Conservation (phyloP, 92 coral and sea anemone genomes). For the Epizoanthus rinbou region DNA sequence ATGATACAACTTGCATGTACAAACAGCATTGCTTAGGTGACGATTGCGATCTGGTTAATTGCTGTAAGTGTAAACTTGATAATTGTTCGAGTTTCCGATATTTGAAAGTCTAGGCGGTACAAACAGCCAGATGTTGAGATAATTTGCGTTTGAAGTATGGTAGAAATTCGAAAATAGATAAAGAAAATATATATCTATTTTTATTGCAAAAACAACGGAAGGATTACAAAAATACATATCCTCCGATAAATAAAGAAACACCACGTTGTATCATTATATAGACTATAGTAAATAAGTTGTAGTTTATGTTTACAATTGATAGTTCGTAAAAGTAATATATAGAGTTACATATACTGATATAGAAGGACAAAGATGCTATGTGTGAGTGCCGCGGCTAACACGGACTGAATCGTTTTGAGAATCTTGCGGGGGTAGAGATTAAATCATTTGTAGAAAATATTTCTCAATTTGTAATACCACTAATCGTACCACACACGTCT, state of each 20-base stretch:
- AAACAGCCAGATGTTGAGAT: constrained; percentile 6
- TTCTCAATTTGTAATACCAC: too few relatives aligned
- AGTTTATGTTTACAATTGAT: too few relatives aligned
- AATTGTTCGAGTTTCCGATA: constrained; percentile 2
- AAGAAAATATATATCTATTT: neutral
- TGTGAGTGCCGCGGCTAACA: too few relatives aligned
- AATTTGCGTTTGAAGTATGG: neutral
- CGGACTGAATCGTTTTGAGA: too few relatives aligned
- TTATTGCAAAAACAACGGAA: neutral
- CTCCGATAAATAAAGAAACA: constrained; percentile 4
- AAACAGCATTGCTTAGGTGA: neutral
- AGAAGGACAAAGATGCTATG: too few relatives aligned
- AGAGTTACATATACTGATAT: too few relatives aligned
- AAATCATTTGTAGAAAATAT: too few relatives aligned
- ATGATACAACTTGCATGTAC: neutral
- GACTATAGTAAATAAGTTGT: too few relatives aligned
- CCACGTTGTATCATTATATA: neutral
- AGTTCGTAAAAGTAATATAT: too few relatives aligned
- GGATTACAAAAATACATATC: neutral
- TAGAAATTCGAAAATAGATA: neutral
- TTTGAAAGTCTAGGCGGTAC: constrained; percentile 5
- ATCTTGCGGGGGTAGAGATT: too few relatives aligned
- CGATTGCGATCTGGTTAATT: neutral
- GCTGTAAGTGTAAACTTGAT: constrained; percentile 5
- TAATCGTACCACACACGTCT: too few relatives aligned